Evolutionary conservation across 2,888 invertebrate species (phyloP).

Genomic region (Napeogenes inachia): DNA sequence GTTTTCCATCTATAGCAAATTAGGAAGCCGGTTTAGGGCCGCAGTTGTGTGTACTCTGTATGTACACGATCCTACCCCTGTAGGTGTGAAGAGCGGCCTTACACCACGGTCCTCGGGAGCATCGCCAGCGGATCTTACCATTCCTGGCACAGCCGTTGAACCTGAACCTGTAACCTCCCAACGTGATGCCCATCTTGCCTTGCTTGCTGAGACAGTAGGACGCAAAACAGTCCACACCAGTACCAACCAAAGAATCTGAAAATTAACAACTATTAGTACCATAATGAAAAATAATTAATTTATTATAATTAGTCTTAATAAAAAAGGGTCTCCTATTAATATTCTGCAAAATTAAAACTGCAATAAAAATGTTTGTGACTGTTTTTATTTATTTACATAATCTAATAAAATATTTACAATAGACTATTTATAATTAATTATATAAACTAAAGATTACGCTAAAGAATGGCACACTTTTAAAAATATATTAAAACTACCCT

Average conservation of each 20-base stretch:
- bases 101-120: conserved; percentile 71
- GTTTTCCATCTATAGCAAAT: not conserved
- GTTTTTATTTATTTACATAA: conserved; percentile 10
- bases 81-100: conserved; percentile 70
- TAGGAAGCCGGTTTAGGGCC: conserved; percentile 60
- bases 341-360: not conserved
- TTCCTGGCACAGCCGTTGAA: conserved; percentile 71
- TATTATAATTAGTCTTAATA: not conserved
- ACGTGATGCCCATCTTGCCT: conserved; percentile 72
- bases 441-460: not conserved
- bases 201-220: conserved; percentile 74
- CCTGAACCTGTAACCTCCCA: conserved; percentile 67
- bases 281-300: not conserved
- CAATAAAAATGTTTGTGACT: conserved; percentile 8
- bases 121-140: conserved; percentile 70
- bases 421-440: not conserved
- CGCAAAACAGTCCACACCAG: conserved; percentile 63
- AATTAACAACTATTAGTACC: too few species aligned
- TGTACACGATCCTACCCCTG: conserved; percentile 66
- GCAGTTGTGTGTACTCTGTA: conserved; percentile 68
- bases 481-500: too few species aligned
- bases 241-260: conserved; percentile 56
- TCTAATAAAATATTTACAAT: not conserved
- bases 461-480: not conserved
- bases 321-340: not conserved